Conservation (phyloP, 1,140 invertebrate genomes). For the Streblospio benedicti region DNA sequence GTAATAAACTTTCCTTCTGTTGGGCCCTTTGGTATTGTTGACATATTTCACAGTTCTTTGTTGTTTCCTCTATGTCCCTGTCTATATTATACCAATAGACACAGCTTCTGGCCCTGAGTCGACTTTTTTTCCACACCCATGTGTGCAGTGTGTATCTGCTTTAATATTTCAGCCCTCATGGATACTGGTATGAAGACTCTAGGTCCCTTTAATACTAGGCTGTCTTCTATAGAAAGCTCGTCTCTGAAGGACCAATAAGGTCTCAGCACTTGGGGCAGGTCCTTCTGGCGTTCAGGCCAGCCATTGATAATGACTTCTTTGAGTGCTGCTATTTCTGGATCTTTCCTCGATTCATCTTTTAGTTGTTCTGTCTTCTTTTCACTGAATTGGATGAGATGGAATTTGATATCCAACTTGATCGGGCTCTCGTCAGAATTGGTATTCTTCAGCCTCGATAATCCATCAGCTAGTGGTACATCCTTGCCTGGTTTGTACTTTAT, state of each 20-base stretch:
- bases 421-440: background rate
- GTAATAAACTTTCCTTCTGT: too few relatives aligned
- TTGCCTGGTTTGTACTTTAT: conserved; percentile 38
- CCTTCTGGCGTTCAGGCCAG: background rate
- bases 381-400: background rate
- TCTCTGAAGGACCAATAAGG: background rate
- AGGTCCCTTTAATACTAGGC: background rate
- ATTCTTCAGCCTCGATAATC: conserved; percentile 16
- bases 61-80: too few relatives aligned
- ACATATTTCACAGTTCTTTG: too few relatives aligned
- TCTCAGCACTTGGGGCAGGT: background rate
- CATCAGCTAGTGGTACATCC: conserved; percentile 44
- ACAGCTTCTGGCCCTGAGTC: too few relatives aligned
- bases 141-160: too few relatives aligned
- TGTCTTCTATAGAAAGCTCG: background rate
- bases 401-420: background rate
- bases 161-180: background rate
- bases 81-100: too few relatives aligned
- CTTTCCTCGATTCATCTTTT: background rate
- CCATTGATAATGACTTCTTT: background rate
- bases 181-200: background rate
- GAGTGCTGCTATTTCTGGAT: background rate
- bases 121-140: too few relatives aligned
- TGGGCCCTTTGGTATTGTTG: too few relatives aligned
- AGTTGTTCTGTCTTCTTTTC: background rate